A percentile compares a stretch with the other conserved stretches of the same genome.
phyloP scores from a whole-genome alignment of 2,113 vertebrate genomes.

The Mirza zaza region DNA sequence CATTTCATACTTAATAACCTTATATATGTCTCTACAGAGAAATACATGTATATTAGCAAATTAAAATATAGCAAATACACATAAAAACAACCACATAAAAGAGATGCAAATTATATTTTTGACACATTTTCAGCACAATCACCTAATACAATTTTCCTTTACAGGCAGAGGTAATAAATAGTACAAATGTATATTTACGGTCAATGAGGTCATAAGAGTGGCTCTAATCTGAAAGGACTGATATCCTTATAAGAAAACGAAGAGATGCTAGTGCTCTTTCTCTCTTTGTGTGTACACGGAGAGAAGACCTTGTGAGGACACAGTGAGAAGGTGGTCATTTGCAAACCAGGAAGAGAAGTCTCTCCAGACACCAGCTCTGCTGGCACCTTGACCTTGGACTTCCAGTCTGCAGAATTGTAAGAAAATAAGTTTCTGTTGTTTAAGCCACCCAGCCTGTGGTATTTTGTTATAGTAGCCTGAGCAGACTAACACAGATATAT shows the following conservation, averaged over 20 bases:
- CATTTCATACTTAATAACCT: too few relatives aligned
- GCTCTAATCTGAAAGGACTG: background rate
- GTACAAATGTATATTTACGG: conserved; percentile 80
- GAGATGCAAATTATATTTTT: conserved; percentile 82
- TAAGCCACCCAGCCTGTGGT: background rate
- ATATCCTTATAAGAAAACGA: background rate
- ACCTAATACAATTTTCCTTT: conserved; percentile 82
- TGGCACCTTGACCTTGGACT: background rate
- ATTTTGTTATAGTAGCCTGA: background rate
- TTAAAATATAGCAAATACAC: conserved; percentile 78
- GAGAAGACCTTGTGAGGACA: background rate
- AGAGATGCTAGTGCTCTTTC: background rate
- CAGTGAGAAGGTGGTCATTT: background rate
- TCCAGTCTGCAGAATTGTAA: too few relatives aligned
- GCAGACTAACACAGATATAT: background rate
- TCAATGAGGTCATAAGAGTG: background rate
- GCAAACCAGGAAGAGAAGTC: too few relatives aligned
- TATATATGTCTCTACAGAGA: conserved; percentile 77
- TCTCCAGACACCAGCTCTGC: background rate
- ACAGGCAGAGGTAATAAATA: conserved; percentile 82
- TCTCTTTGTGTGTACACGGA: background rate
- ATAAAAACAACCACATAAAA: conserved; percentile 76
- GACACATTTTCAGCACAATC: conserved; percentile 81
- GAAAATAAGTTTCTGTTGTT: background rate
- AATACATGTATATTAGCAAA: conserved; percentile 81